phyloP scores from a whole-genome alignment of 2,113 vertebrate genomes.

The Heptranchias perlo region DNA sequence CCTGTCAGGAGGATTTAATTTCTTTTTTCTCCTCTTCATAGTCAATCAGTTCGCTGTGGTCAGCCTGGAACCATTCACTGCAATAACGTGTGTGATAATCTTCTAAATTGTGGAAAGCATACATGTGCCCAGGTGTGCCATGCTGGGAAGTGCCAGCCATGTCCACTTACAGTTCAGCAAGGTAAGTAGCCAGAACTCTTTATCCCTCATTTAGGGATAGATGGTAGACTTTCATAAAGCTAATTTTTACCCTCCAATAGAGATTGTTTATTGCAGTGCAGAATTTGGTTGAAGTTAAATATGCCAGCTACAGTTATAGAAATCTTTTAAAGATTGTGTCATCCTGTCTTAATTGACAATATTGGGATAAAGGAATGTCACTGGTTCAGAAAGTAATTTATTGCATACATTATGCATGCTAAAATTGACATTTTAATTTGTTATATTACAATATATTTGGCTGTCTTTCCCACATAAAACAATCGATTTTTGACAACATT shows the following conservation, averaged over 20 bases:
- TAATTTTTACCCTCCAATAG: background rate
- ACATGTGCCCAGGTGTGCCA: conserved; percentile 83
- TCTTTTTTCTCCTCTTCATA: conserved; percentile 45
- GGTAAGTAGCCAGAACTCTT: conserved; percentile 58
- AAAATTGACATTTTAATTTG: too few species aligned
- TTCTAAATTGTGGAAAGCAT: conserved; percentile 82
- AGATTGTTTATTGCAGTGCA: background rate
- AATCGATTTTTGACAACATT: too few species aligned
- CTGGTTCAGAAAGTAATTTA: background rate
- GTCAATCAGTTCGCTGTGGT: conserved; percentile 89
- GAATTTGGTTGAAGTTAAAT: background rate
- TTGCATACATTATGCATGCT: background rate
- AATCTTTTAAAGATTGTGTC: background rate
- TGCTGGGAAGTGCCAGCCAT: conserved; percentile 74
- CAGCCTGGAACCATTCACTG: conserved; percentile 74
- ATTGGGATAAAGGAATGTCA: background rate
- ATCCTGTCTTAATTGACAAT: background rate
- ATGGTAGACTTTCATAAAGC: background rate
- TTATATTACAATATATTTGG: too few species aligned
- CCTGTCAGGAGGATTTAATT: background rate
- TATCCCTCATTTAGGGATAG: background rate
- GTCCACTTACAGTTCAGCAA: conserved; percentile 74
- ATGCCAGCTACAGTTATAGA: background rate
- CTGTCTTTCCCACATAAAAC: too few species aligned
- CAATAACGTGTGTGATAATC: conserved; percentile 70